These are phyloP conservation scores for Rhinolophus sinicus DNA, from an alignment of 2,113 vertebrate species.

Conservation along the genomic window DNA sequence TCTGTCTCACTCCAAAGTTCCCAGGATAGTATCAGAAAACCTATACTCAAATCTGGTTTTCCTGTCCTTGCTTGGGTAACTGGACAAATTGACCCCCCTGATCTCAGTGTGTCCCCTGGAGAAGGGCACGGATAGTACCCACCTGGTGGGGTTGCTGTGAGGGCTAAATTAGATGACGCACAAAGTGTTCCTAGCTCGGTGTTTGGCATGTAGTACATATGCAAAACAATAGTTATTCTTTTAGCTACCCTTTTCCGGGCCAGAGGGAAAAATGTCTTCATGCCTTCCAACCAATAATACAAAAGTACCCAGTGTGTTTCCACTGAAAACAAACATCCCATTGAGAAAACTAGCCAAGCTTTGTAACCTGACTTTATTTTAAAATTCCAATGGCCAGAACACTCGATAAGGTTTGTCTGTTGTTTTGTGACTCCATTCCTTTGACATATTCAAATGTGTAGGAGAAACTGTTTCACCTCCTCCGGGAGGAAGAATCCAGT, in stretches of 20 bases:
- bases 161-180: not conserved
- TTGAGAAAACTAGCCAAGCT: not conserved
- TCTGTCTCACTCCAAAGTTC: not conserved
- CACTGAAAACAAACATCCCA: not conserved
- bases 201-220: not conserved
- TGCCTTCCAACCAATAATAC: not conserved
- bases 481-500: slow-evolving; percentile 86
- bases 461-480: slow-evolving; percentile 89
- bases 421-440: not conserved
- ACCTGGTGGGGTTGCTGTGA: not conserved
- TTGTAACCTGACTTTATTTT: slow-evolving; percentile 28
- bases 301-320: not conserved
- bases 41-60: not conserved
- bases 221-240: not conserved
- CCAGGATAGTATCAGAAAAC: not conserved
- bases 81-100: not conserved
- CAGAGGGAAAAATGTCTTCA: not conserved
- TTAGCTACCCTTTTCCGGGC: not conserved
- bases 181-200: not conserved
- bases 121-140: not conserved
- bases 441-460: slow-evolving; percentile 82
- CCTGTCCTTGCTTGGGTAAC: not conserved
- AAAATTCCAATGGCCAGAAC: not conserved
- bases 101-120: not conserved
- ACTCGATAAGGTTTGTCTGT: not conserved